A percentile compares a stretch with the other conserved stretches of the same genome.
These are phyloP conservation scores for Cathartes aura DNA, from an alignment of 2,113 vertebrate genomes.

Conservation along the genomic window DNA sequence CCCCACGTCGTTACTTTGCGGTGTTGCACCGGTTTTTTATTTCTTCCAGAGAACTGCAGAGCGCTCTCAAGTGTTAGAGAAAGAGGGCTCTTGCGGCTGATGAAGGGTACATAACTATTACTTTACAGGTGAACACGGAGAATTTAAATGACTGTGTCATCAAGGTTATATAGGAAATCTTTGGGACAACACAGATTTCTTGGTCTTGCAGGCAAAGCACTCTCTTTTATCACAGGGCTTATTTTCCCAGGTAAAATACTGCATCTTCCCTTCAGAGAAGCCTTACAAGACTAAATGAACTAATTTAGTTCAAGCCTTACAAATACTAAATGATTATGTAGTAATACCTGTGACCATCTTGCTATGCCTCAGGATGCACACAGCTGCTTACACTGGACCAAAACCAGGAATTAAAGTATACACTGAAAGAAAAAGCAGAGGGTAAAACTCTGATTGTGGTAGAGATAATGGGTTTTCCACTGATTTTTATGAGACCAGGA, in stretches of 20 bases:
- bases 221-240: neutral
- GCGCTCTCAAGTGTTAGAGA: neutral
- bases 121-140: neutral
- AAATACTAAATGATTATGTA: too few relatives aligned
- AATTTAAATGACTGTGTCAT: neutral
- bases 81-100: neutral
- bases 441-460: neutral
- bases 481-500: neutral
- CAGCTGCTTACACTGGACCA: neutral
- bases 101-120: neutral
- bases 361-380: neutral
- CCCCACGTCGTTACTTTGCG: rapidly evolving
- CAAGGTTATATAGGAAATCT: neutral
- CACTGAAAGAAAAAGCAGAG: neutral
- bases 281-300: neutral
- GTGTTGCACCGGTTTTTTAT: neutral
- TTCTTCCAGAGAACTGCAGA: neutral
- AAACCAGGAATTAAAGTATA: neutral
- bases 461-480: neutral
- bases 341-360: neutral
- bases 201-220: neutral
- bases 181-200: neutral
- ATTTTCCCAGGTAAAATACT: neutral
- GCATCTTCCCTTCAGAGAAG: neutral
- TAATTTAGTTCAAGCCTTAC: too few relatives aligned